Conservation (phyloP, 2,888 invertebrate genomes). For the Dendrolimus pini region DNA sequence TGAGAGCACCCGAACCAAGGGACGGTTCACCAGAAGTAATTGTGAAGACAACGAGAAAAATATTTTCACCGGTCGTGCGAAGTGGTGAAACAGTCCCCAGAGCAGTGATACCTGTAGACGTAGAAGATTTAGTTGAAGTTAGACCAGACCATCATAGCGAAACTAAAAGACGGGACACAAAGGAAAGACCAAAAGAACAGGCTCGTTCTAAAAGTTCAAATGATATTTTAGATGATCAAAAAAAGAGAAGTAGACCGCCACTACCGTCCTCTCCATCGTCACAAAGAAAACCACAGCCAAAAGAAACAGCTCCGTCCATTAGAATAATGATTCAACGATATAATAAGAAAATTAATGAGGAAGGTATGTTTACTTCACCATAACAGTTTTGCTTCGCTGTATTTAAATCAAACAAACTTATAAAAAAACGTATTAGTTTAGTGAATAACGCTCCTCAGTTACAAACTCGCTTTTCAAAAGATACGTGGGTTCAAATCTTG, state of each 20-base stretch:
- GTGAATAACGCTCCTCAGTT: no score
- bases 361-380: conserved; percentile 39
- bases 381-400: no score
- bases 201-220: conserved; percentile 45
- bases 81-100: conserved; percentile 72
- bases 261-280: conserved; percentile 79
- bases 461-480: no score
- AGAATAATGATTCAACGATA: conserved; percentile 83
- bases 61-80: conserved; percentile 83
- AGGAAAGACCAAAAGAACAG: conserved; percentile 32
- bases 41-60: conserved; percentile 87
- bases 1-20: conserved; percentile 55
- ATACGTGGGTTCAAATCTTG: no score
- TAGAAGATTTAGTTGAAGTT: conserved; percentile 56
- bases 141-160: conserved; percentile 32
- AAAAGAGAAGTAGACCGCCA: conserved; percentile 65
- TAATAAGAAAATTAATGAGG: conserved; percentile 79
- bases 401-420: no score
- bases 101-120: conserved; percentile 65
- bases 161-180: conserved; percentile 21
- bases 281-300: conserved; percentile 68
- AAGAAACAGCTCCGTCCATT: conserved; percentile 83
- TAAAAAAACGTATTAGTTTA: no score
- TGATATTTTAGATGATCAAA: conserved; percentile 56
- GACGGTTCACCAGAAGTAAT: conserved; percentile 80